Percentiles rank a stretch among this genome's conserved stretches.
Conservation (phyloP, 2,113 vertebrate genomes). For the Tyrannus savana region DNA sequence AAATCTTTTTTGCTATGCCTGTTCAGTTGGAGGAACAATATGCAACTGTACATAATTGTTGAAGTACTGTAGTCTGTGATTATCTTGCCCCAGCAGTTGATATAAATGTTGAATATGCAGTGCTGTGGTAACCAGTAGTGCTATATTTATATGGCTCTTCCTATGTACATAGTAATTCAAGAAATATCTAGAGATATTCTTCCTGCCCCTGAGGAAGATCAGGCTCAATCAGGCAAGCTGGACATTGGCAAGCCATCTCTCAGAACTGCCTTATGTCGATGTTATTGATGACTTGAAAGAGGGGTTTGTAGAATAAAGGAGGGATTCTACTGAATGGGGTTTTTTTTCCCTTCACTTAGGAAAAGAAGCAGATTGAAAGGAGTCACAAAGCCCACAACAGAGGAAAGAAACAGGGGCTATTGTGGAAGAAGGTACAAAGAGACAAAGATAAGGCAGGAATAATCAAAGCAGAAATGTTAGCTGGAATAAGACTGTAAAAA, state of each 20-base stretch:
- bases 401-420: background rate
- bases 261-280: background rate
- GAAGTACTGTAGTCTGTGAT: background rate
- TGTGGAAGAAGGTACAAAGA: constrained; percentile 1
- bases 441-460: background rate
- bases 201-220: background rate
- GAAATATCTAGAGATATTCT: background rate
- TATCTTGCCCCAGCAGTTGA: background rate
- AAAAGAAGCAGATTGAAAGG: constrained; percentile 7
- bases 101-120: background rate
- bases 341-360: background rate
- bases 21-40: background rate
- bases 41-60: background rate
- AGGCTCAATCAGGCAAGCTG: background rate
- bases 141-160: background rate
- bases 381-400: background rate
- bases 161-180: background rate
- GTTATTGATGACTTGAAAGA: constrained; percentile 43
- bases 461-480: constrained; percentile 32
- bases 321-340: background rate
- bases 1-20: background rate
- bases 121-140: background rate
- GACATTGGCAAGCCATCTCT: background rate
- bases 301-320: constrained; percentile 24
- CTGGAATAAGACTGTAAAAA: background rate